Evolutionary conservation across 2,113 vertebrate species (phyloP), one percentile per base, ranked within the genome.

Genomic region (Mormoops blainvillei): DNA sequence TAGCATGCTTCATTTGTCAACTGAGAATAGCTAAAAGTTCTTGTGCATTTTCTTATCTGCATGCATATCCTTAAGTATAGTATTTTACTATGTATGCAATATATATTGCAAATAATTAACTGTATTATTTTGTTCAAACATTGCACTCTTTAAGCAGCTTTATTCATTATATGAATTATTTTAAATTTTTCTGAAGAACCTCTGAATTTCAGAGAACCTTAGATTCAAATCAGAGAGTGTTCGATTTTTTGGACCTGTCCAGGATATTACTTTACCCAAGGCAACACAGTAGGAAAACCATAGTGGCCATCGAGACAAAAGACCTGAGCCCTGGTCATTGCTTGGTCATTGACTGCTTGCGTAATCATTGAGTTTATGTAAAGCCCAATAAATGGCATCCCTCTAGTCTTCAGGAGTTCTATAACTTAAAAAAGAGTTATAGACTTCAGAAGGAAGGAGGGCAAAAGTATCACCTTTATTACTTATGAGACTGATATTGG

Each of bases 1-100:
- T 80, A 89, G 90, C 97, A 2, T 97, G 91, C 86, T 97, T 96
- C 96, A 97, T 83, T 97, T 98, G 94, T 97, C 96, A 98, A 65
- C 73, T 95, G 91, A 97, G 54, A 97, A 85, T 24, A 85, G 77
- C 65, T 94, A 85, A 88, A 58, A 96, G 45, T 84, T 89, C 15
- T 68, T 67, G 94, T 33, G 36, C 71, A 71, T 52, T 92, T 97
- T 96, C 77, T 52, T 95, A 93, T 95, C 52, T 70, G 63, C 50
- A 78, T 92, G n/a, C 38, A 71, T 89, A 81, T 85, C 15, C 70
- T 31, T 61, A 33, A 73, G 82, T 78, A 88, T 7, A 56, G 4
- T 50, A 82, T 41, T 77, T 97, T 43, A 70, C 31, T 89, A 45
- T 26, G 5, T 38, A 71, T 2, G 10, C 1, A 77, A 14, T n/a